Evolutionary conservation across 1,140 invertebrate species (phyloP).

Genomic region (Sweltsa coloradensis): DNA sequence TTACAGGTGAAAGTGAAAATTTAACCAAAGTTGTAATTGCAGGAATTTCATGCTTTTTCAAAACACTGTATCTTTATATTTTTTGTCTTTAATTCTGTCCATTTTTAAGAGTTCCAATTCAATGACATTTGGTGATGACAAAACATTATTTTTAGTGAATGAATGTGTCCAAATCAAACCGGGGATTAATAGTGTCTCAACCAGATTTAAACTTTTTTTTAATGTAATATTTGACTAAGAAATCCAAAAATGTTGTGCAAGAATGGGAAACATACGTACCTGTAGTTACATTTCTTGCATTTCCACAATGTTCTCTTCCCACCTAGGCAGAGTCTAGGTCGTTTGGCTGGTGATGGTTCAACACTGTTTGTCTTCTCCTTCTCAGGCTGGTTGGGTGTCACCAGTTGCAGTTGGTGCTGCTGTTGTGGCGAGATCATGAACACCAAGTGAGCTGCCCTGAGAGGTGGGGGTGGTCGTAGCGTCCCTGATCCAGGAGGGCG

Average conservation of each 20-base stretch:
- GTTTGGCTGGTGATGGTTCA: not conserved
- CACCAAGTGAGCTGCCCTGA: conserved; percentile 20
- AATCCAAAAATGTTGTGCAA: not conserved
- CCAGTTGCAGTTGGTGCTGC: not conserved
- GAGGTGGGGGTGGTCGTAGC: conserved; percentile 24
- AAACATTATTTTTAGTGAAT: too few species aligned
- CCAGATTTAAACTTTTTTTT: too few species aligned
- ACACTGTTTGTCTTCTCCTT: not conserved
- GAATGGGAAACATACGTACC: conserved; percentile 34
- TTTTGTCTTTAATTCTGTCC: too few species aligned
- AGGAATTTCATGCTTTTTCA: too few species aligned
- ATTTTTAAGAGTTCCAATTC: too few species aligned
- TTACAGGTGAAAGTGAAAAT: not conserved
- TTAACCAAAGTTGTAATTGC: not conserved
- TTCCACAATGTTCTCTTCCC: conserved; percentile 54
- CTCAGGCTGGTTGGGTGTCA: not conserved
- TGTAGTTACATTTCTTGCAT: conserved; percentile 75
- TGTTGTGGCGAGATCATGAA: not conserved
- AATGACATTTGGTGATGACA: too few species aligned
- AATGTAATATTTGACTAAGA: not conserved
- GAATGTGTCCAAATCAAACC: too few species aligned
- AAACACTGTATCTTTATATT: too few species aligned
- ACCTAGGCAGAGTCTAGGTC: conserved; percentile 15
- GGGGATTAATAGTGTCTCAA: too few species aligned
- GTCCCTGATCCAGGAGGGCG: conserved; percentile 6